A percentile compares a stretch with the other conserved stretches of the same genome.
Conservation (phyloP, 2,888 invertebrate species). For the Eristalis arbustorum region DNA sequence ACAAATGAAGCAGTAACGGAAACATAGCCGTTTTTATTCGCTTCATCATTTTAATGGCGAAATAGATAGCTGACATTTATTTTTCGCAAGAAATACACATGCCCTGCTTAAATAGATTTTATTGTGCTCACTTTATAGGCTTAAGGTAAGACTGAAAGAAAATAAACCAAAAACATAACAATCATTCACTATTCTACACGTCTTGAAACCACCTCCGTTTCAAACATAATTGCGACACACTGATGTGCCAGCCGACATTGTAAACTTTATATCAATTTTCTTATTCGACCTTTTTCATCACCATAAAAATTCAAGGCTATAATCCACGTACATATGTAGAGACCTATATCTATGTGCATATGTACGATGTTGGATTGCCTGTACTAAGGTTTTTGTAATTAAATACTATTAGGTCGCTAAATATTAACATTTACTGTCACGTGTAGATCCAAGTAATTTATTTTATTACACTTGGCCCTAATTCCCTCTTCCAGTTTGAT, state of each 20-base stretch:
- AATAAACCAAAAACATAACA: not conserved
- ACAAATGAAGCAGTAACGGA: no score
- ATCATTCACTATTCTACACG: not conserved
- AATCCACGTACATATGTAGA: not conserved
- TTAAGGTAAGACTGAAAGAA: not conserved
- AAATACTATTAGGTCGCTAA: conserved; percentile 14
- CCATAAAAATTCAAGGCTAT: not conserved
- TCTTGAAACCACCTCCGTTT: not conserved
- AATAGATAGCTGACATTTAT: no score
- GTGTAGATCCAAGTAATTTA: conserved; percentile 56
- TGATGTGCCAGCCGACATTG: not conserved
- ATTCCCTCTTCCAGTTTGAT: conserved; percentile 33
- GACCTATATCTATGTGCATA: no score
- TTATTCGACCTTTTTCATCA: not conserved
- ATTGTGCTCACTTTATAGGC: not conserved
- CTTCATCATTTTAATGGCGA: no score
- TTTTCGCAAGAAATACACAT: not conserved
- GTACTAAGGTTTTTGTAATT: not conserved
- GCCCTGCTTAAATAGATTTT: not conserved
- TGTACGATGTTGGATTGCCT: not conserved
- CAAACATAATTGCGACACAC: not conserved
- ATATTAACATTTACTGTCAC: conserved; percentile 35
- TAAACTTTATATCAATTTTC: not conserved
- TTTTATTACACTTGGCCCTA: conserved; percentile 46
- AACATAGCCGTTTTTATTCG: no score